Percentiles rank a stretch among this genome's conserved stretches.
phyloP scores from a whole-genome alignment of 2,113 vertebrate species.

The Condylura cristata region DNA sequence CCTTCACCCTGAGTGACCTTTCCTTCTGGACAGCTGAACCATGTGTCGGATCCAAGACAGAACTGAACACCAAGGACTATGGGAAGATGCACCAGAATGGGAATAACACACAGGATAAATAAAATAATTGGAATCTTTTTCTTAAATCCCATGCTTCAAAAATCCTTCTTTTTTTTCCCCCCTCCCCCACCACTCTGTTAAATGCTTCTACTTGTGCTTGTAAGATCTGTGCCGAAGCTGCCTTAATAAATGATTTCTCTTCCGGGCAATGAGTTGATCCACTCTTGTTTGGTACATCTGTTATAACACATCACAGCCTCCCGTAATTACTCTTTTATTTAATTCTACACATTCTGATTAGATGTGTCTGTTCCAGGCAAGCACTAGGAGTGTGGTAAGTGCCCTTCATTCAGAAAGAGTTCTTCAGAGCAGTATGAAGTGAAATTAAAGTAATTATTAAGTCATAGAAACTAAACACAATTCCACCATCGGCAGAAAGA shows the following conservation, averaged over 20 bases:
- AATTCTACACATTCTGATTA: slow-evolving; percentile 76
- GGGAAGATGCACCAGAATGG: neutral
- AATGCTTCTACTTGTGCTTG: slow-evolving; percentile 61
- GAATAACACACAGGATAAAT: neutral
- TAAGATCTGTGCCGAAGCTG: slow-evolving; percentile 43
- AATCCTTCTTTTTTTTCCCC: neutral
- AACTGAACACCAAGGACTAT: neutral
- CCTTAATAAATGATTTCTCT: slow-evolving; percentile 67
- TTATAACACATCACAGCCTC: slow-evolving; percentile 75
- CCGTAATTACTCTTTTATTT: slow-evolving; percentile 82
- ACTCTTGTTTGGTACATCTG: slow-evolving; percentile 70
- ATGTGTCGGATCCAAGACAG: neutral
- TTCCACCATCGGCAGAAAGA: slow-evolving; percentile 65
- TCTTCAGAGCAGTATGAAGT: slow-evolving; percentile 76
- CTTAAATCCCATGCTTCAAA: slow-evolving; percentile 42
- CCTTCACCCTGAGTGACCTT: neutral
- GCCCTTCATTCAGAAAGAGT: slow-evolving; percentile 77
- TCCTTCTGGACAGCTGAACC: neutral
- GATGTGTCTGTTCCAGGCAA: slow-evolving; percentile 71
- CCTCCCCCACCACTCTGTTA: neutral
- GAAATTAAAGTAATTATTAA: slow-evolving; percentile 83
- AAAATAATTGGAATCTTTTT: slow-evolving; percentile 5
- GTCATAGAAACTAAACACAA: slow-evolving; percentile 77
- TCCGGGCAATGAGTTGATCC: slow-evolving; percentile 64
- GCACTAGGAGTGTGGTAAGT: slow-evolving; percentile 65